A percentile compares a stretch with the other conserved stretches of the same genome.
Evolutionary conservation across 2,797 vertebrate species (phyloP).

Genomic region (Macropus fuliginosus): DNA sequence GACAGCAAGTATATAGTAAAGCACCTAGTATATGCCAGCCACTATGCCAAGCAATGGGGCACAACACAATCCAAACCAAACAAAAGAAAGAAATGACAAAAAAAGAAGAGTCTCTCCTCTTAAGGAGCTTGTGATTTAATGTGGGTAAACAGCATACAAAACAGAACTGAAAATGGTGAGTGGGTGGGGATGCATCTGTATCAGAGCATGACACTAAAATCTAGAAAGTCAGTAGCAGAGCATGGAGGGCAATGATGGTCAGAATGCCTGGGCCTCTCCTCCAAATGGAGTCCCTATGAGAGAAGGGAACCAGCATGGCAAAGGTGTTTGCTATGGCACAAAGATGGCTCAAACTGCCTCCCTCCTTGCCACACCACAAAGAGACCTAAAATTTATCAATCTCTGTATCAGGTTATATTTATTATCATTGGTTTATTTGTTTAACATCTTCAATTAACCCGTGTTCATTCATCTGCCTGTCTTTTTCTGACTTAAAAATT

Average conservation of each 20-base stretch:
- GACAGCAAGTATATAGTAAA: neutral
- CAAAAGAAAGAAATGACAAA: neutral
- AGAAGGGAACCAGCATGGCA: neutral
- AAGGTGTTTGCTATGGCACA: neutral
- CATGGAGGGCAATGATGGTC: neutral
- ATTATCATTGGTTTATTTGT: neutral
- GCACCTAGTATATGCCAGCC: neutral
- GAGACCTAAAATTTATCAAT: neutral
- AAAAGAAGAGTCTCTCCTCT: neutral
- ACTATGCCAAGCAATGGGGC: neutral
- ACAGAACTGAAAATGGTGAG: neutral
- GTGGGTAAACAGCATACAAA: neutral
- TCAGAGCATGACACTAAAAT: neutral
- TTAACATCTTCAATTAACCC: neutral
- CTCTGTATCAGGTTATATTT: neutral
- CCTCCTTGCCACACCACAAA: neutral
- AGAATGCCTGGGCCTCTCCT: neutral
- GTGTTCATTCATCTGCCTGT: neutral
- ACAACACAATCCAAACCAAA: neutral
- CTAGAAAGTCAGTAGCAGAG: neutral
- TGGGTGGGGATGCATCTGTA: neutral
- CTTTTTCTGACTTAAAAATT: neutral
- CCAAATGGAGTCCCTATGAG: neutral
- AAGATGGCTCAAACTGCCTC: neutral
- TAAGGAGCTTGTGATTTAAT: neutral